Conservation (phyloP, 35 echinoderm and acorn worm species). For the Apostichopus parvimensis region DNA sequence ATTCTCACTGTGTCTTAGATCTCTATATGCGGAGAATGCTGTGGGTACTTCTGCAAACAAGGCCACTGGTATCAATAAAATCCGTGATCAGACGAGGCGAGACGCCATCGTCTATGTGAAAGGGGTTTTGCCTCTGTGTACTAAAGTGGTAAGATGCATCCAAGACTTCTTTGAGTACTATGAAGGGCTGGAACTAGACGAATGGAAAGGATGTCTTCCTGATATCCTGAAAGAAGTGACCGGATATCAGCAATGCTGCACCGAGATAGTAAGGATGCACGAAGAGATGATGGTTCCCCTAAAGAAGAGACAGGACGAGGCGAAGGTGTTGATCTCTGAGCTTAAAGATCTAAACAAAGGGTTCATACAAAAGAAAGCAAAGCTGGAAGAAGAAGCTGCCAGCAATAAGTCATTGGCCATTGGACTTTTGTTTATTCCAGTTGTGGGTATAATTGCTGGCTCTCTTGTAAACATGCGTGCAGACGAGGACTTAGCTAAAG, state of each 20-base stretch:
- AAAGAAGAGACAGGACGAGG: neutral
- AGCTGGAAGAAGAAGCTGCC: neutral
- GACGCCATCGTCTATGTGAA: too few species aligned
- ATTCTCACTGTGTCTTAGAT: too few species aligned
- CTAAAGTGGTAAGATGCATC: too few species aligned
- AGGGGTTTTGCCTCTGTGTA: too few species aligned
- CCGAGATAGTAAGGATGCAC: neutral
- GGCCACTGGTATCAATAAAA: too few species aligned
- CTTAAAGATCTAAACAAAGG: neutral
- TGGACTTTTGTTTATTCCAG: neutral
- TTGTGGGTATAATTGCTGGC: too few species aligned
- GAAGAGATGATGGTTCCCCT: conserved; percentile 12
- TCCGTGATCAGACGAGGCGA: too few species aligned
- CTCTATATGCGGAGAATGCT: too few species aligned
- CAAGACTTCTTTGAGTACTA: too few species aligned
- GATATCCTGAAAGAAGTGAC: conserved; percentile 19
- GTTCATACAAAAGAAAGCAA: neutral
- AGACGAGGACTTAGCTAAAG: neutral
- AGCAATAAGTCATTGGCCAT: neutral
- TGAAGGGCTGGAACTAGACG: too few species aligned
- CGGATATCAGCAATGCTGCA: neutral
- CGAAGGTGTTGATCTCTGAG: neutral
- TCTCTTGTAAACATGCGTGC: neutral
- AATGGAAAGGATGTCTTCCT: too few species aligned
- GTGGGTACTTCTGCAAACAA: too few species aligned